Evolutionary conservation across 2,888 invertebrate species (phyloP).

Genomic region (Pteria penguin): DNA sequence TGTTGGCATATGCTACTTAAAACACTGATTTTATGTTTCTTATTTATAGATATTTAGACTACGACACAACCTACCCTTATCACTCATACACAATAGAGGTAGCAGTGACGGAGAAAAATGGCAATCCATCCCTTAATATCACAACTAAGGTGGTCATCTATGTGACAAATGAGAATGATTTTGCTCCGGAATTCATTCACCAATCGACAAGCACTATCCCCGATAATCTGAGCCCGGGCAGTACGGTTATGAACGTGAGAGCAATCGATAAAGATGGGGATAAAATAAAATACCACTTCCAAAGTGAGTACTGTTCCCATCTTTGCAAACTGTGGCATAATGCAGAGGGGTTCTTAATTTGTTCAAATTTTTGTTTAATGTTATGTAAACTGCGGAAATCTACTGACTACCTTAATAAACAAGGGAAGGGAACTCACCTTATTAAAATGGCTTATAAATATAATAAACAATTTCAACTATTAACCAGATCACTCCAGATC

Average conservation of each 20-base stretch:
- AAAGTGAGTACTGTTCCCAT: slow-evolving; percentile 45
- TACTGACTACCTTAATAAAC: no score
- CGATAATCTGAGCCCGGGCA: slow-evolving; percentile 80
- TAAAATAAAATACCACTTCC: slow-evolving; percentile 90
- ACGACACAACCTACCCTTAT: slow-evolving; percentile 18
- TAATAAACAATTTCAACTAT: no score
- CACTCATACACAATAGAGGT: slow-evolving; percentile 82
- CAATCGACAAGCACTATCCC: slow-evolving; percentile 42
- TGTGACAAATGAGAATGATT: slow-evolving; percentile 98
- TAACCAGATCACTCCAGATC: no score
- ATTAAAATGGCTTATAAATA: no score
- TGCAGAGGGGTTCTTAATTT: slow-evolving; percentile 3
- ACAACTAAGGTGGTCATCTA: slow-evolving; percentile 94
- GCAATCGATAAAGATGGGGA: slow-evolving; percentile 98
- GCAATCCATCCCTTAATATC: slow-evolving; percentile 86
- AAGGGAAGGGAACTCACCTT: no score
- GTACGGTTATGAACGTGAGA: slow-evolving; percentile 88
- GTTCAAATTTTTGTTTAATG: background rate
- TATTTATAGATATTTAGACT: slow-evolving; percentile 16
- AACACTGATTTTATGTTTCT: background rate
- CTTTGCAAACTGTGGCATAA: no score
- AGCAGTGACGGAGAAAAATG: slow-evolving; percentile 95
- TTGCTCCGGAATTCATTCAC: slow-evolving; percentile 85
- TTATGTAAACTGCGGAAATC: no score
- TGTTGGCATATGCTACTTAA: background rate